Evolutionary conservation across 2,797 vertebrate species (phyloP).

Genomic region (Loris lydekkerianus): DNA sequence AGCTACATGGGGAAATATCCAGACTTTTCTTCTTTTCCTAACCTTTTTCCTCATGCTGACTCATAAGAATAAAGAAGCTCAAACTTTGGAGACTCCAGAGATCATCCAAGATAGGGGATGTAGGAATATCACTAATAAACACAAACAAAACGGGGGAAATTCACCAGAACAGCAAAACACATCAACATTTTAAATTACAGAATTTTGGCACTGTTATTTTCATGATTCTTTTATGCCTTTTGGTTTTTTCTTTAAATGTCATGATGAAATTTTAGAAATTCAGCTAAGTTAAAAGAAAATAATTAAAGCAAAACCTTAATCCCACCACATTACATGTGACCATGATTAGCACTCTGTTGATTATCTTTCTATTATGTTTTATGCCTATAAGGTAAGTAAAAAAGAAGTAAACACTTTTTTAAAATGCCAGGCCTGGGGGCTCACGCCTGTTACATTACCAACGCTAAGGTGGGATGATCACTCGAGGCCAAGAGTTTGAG

Average conservation of each 20-base stretch:
- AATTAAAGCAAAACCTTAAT: neutral
- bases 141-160: neutral
- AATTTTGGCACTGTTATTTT: neutral
- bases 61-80: neutral
- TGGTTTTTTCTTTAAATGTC: neutral
- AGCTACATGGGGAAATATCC: neutral
- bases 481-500: neutral
- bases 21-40: neutral
- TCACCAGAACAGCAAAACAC: neutral
- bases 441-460: neutral
- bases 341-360: neutral
- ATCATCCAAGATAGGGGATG: neutral
- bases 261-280: neutral
- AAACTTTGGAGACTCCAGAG: neutral
- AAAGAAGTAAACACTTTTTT: neutral
- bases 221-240: neutral
- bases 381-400: neutral
- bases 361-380: neutral
- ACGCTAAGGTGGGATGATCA: neutral
- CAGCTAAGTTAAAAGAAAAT: neutral
- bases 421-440: neutral
- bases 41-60: neutral
- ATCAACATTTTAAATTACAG: neutral
- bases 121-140: neutral
- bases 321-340: neutral